Base-by-base conservation (phyloP, 2,797 vertebrate genomes). In the Botia kubotai region DNA sequence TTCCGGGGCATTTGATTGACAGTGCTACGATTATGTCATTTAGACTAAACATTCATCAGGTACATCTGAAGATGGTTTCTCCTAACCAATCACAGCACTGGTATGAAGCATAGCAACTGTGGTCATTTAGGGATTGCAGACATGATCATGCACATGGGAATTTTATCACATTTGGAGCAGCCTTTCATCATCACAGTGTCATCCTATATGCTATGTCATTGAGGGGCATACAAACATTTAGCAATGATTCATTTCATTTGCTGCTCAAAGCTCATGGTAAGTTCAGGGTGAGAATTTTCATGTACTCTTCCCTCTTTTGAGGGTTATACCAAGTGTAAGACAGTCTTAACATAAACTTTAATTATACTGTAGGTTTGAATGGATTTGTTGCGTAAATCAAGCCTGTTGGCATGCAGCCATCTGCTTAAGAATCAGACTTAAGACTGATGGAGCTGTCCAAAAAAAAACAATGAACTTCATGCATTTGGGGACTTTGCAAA, bases 371-470 rank as follows among this genome's bases (percentile, higher is more conserved):
- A 36, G 23, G 23, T 63, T 55, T 69, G 39, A 36, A 10, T 36
- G 53, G 55, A 6, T 1, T 48, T 12, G 19, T 52, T 33, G 12
- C 62, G 80, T 29, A 16, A 2, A 85, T 66, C 50, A 26, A 71
- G 66, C 48, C 17, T 11, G 36, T 39, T 17, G 53, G 74, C 52
- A 67, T 39, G 57, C 17, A 75, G 50, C 50, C 43, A 74, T 58
- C 12, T 58, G 66, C 70, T 53, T 19, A 71, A 36, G 66, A 65
- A 36, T 43, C 39, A 26, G 23, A 26, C 23, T 26, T 17, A 81
- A 50, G 68, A 58, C 48, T 72, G 8, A 69, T 48, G 62, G 48
- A 23, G 65, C 66, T 75, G 53, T 75, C 53, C 79, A 69, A 65
- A 53, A 72, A 53, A 67, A 58, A 62, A 26, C 50, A 65, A 52